phyloP scores from a whole-genome alignment of 2,888 invertebrate species.

The Diploptera punctata region DNA sequence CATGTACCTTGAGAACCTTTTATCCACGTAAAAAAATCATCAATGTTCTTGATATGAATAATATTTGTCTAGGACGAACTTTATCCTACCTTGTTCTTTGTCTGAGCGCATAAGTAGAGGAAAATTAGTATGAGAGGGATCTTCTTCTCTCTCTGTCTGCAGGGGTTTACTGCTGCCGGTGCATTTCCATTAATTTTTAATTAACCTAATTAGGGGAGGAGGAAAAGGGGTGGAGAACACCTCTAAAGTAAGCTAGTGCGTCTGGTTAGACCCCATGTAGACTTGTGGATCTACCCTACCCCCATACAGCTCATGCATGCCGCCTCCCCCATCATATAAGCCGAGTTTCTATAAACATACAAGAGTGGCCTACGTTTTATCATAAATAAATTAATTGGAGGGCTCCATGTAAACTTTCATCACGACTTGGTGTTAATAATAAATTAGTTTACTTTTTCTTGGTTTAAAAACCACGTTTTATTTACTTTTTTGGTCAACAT shows the following conservation, averaged over 20 bases:
- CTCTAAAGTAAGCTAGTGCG: constrained; percentile 2
- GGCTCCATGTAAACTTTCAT: no score
- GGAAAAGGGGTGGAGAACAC: background rate
- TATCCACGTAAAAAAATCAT: no score
- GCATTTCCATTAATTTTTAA: constrained; percentile 30
- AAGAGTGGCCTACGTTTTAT: background rate
- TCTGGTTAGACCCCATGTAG: constrained; percentile 2
- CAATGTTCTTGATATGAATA: no score
- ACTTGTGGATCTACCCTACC: background rate
- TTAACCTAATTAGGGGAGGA: constrained; percentile 26
- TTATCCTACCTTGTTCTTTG: no score
- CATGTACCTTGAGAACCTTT: no score
- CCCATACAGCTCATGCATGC: background rate
- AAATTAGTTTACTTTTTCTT: no score
- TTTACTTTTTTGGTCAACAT: no score
- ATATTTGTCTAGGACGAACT: no score
- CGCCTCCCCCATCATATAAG: background rate
- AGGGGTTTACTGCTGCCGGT: background rate
- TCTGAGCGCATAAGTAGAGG: no score
- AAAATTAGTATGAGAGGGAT: background rate
- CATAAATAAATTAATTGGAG: no score
- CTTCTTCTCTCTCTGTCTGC: background rate
- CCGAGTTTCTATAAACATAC: background rate
- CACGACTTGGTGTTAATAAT: no score
- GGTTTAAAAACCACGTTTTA: no score